phyloP scores from a whole-genome alignment of 2,888 invertebrate genomes.

The Folsomia manolachei region DNA sequence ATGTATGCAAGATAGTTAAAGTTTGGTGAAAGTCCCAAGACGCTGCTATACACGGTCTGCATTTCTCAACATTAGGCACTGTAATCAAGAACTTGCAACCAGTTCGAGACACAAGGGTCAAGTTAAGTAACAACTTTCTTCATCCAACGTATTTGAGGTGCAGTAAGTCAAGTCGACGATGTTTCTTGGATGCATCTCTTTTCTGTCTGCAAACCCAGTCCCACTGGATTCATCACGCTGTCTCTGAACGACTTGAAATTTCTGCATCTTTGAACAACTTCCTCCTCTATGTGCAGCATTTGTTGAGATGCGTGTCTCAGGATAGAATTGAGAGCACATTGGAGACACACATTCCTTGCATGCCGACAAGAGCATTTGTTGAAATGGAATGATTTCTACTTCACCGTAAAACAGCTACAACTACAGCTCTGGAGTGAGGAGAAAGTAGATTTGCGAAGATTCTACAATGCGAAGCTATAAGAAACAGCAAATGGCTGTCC shows the following conservation, averaged over 20 bases:
- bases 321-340: not conserved
- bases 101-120: not conserved
- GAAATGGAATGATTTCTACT: not conserved
- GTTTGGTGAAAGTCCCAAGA: too few species aligned
- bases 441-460: not conserved
- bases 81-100: not conserved
- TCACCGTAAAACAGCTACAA: too few species aligned
- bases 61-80: not conserved
- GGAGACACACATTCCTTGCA: constrained; percentile 1
- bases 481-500: not conserved
- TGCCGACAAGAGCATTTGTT: constrained; percentile 1
- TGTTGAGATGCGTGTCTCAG: not conserved
- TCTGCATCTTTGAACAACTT: not conserved
- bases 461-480: not conserved
- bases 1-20: too few species aligned
- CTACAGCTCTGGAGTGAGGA: too few species aligned
- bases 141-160: not conserved
- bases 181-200: not conserved
- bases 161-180: not conserved
- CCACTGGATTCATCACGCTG: not conserved
- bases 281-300: not conserved
- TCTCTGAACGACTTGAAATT: not conserved
- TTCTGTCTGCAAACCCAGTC: not conserved
- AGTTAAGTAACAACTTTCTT: not conserved
- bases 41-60: too few species aligned